These are phyloP conservation scores for Philotrypesis tridentata DNA, from an alignment of 1,140 invertebrate species.

Conservation along the genomic window DNA sequence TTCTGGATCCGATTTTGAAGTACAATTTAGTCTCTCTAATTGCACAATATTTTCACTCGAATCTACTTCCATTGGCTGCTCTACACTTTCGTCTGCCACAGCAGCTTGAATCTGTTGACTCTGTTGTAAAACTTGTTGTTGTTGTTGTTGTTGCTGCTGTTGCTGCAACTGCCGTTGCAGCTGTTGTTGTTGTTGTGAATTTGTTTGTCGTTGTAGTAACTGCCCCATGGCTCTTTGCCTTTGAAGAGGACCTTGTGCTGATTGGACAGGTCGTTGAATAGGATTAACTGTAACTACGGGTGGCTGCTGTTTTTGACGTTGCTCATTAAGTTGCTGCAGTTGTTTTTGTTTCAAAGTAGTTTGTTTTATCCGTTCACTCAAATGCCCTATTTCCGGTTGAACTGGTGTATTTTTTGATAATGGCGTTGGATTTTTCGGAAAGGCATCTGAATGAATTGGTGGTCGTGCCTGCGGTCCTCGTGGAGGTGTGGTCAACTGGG, in stretches of 20 bases:
- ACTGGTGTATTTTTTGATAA: conserved; percentile 37
- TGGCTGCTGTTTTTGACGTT: conserved; percentile 40
- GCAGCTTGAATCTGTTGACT: conserved; percentile 48
- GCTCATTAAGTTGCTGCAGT: conserved; percentile 35
- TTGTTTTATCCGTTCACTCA: conserved; percentile 64
- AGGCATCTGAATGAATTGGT: conserved; percentile 47
- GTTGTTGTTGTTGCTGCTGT: conserved; percentile 53
- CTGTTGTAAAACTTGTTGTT: conserved; percentile 65
- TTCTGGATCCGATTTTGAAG: conserved; percentile 55
- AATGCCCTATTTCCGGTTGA: conserved; percentile 58
- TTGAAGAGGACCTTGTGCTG: conserved; percentile 23
- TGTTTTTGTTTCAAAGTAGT: conserved; percentile 49
- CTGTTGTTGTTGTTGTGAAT: conserved; percentile 10
- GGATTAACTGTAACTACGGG: conserved; percentile 17
- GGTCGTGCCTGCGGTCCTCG: conserved; percentile 46
- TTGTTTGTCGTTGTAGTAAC: background rate
- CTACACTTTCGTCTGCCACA: conserved; percentile 6
- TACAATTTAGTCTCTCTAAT: conserved; percentile 44
- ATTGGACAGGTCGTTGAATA: conserved; percentile 1
- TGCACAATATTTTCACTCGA: conserved; percentile 50
- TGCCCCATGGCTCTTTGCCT: conserved; percentile 28
- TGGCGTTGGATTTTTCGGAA: conserved; percentile 18
- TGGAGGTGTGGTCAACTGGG: conserved; percentile 2
- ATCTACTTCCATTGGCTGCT: conserved; percentile 55
- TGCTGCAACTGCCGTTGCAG: conserved; percentile 42